Conservation (phyloP, 1,140 invertebrate species). For the Microplitis mediator region DNA sequence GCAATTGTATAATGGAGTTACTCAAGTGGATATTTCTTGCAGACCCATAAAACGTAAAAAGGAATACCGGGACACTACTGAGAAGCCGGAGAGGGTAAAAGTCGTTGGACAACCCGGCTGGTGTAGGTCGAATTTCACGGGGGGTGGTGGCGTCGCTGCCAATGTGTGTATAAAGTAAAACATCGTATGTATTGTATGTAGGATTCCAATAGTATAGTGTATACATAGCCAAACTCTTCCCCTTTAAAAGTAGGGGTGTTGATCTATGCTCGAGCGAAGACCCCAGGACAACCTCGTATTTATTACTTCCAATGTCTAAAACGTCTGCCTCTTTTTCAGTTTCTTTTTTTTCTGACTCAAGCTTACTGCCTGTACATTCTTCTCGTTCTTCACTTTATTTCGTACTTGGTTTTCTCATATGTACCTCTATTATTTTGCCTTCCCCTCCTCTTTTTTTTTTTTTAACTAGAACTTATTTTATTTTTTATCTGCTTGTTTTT, state of each 20-base stretch:
- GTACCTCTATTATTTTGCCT: not conserved
- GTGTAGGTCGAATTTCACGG: not conserved
- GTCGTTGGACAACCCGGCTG: not conserved
- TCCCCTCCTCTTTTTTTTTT: not conserved
- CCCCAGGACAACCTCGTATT: constrained; percentile 18
- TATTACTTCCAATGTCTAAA: constrained; percentile 20
- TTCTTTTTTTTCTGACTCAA: not conserved
- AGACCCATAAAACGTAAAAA: constrained; percentile 23
- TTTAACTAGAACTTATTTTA: not conserved
- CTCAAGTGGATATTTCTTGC: constrained; percentile 25
- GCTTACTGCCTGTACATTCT: not conserved
- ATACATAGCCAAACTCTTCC: not conserved
- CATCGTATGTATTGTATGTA: too few species aligned
- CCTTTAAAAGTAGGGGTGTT: constrained; percentile 11
- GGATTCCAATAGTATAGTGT: not conserved
- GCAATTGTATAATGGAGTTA: constrained; percentile 30
- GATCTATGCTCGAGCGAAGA: constrained; percentile 18
- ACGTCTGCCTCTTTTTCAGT: constrained; percentile 5
- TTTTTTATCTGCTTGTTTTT: not conserved
- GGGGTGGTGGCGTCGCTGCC: not conserved
- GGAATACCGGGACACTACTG: not conserved
- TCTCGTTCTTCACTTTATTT: not conserved
- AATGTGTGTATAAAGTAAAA: not conserved
- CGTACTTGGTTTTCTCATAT: not conserved
- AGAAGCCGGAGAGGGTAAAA: not conserved